phyloP scores from a whole-genome alignment of 2,113 vertebrate species.

The Etia nguti region DNA sequence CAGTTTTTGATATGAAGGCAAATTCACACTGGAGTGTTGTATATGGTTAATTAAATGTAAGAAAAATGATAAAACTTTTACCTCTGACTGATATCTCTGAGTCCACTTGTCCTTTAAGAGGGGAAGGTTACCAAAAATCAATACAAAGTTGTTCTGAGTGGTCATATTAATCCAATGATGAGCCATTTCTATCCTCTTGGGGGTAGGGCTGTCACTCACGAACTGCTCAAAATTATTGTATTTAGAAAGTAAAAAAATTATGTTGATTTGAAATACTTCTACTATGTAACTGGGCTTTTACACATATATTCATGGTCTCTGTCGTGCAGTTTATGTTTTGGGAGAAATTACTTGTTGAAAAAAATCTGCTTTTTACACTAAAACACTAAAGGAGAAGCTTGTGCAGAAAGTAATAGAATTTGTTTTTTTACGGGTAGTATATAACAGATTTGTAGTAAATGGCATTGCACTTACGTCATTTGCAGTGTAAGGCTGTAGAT shows the following conservation, averaged over 20 bases:
- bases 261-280: not conserved
- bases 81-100: too few species aligned
- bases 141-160: not conserved
- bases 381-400: not conserved
- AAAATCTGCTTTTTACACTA: not conserved
- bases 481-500: not conserved
- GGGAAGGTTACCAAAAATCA: not conserved
- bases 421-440: not conserved
- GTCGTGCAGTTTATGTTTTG: not conserved
- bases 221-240: not conserved
- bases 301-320: accelerated
- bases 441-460: not conserved
- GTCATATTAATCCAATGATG: not conserved
- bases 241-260: not conserved
- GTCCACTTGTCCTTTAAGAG: not conserved
- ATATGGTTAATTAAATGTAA: not conserved
- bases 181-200: accelerated
- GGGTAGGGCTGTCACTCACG: accelerated
- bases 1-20: not conserved
- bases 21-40: not conserved
- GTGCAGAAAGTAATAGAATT: not conserved
- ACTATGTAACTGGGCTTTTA: not conserved
- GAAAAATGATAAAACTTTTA: not conserved
- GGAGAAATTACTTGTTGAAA: not conserved
- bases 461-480: not conserved